Evolutionary conservation across 2,888 invertebrate genomes (phyloP).

Genomic region (Teleogryllus oceanicus): DNA sequence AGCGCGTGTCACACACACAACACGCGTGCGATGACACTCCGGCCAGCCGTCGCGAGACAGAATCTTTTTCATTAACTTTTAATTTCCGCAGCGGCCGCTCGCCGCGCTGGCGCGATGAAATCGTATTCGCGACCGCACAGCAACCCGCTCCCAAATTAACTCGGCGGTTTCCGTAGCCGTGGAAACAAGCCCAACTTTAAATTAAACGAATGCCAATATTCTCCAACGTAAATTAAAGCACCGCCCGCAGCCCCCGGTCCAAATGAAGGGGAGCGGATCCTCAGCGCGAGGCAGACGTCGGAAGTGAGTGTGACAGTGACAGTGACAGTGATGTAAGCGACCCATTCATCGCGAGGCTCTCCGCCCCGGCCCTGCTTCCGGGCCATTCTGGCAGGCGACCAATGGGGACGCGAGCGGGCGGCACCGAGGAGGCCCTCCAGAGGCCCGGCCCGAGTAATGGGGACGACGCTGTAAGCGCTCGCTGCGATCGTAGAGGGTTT

Average conservation of each 20-base stretch:
- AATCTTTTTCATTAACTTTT: not conserved
- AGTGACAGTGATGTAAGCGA: not conserved
- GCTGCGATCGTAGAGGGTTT: too few species aligned
- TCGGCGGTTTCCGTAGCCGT: not conserved
- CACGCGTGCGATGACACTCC: too few species aligned
- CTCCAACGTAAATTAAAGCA: not conserved
- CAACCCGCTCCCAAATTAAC: not conserved
- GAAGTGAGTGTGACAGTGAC: not conserved
- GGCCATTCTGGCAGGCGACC: too few species aligned
- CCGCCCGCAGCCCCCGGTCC: not conserved
- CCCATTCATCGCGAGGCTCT: not conserved
- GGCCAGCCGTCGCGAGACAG: not conserved
- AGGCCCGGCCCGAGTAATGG: too few species aligned
- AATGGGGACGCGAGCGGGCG: too few species aligned
- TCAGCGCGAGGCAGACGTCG: not conserved
- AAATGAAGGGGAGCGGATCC: not conserved
- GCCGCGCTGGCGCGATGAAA: not conserved
- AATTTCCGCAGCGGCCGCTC: not conserved
- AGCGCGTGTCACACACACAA: too few species aligned
- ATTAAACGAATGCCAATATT: slow-evolving; percentile 1
- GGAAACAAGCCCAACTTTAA: not conserved
- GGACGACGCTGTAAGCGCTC: too few species aligned
- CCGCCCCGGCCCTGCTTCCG: not conserved
- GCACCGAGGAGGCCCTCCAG: too few species aligned
- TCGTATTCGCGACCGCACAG: not conserved